Evolutionary conservation across 2,888 invertebrate species (phyloP), one percentile per base, ranked within the genome.

Genomic region (Ophion ellenae): DNA sequence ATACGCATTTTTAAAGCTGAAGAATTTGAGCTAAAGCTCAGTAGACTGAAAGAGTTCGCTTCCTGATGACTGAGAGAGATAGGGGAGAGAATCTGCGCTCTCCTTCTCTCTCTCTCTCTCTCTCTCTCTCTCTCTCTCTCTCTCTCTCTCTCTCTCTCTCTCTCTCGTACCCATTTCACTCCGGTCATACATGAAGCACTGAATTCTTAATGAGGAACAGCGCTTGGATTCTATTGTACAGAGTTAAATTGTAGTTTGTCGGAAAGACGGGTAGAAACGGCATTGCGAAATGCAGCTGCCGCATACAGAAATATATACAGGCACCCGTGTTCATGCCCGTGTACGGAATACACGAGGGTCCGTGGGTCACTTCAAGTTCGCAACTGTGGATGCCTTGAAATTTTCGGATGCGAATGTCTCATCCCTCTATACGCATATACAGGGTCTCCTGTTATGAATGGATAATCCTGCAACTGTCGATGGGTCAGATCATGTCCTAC

Each of bases 221-320:
- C 73, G 70, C 59, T 40, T 67, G 53, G 45, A 47, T 75, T 75
- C 75, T 64, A 87, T 85, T 83, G 83, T 87, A 70, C 75, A 75
- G 81, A 85, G 83, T 86, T 87, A 81, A 87, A 86, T 87, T 87
- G 76, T 83, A 87, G 85, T 87, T 85, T 83, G 80, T 84, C 47
- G 69, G 45, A 64, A 75, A 74, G 53, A 73, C 45, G 59, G 81
- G 63, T 63, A n/a, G 73, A 40, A 24, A 70, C 76, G 36, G 40
- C 36, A 77, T 69, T 67, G 32, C 78, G 40, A 74, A 79, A 74
- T 59, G 63, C 59, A 75, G 40, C 40, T 40, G 40, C 40, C 14
- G 61, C 36, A 47, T 53, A 20, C 64, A 36, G 53, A 24, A n/a
- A 14, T 40, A n/a, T 61, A 61, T 32, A 67, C 14, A 67, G 36